Evolutionary conservation across 1,140 invertebrate genomes (phyloP).

Genomic region (Drosophila kohkoa): DNA sequence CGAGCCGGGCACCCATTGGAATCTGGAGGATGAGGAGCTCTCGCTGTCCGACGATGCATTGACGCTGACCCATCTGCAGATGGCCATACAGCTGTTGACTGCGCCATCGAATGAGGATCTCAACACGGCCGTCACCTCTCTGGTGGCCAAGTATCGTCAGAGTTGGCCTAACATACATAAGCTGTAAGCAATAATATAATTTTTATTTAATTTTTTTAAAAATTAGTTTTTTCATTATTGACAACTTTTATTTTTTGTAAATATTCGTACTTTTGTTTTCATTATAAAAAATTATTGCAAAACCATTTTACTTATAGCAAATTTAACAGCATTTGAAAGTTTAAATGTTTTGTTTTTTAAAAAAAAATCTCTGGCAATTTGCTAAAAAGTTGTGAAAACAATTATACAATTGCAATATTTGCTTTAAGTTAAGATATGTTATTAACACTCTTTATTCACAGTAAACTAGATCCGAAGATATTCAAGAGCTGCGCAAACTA

Average conservation of each 20-base stretch:
- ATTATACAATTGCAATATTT: no score
- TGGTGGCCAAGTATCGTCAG: slow-evolving; percentile 79
- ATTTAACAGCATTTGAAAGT: no score
- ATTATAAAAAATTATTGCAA: no score
- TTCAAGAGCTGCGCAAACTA: slow-evolving; percentile 82
- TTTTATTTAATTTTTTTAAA: no score
- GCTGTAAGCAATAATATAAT: slow-evolving; percentile 61
- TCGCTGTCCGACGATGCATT: slow-evolving; percentile 77
- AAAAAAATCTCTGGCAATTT: no score
- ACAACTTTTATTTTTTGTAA: no score
- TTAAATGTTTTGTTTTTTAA: no score
- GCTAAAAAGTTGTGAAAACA: no score
- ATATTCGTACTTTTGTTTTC: no score
- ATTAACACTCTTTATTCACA: slow-evolving; percentile 8
- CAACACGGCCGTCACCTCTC: slow-evolving; percentile 77
- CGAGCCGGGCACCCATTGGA: slow-evolving; percentile 74
- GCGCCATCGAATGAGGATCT: slow-evolving; percentile 86
- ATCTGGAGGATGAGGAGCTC: slow-evolving; percentile 78
- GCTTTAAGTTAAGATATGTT: not conserved
- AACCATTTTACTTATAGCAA: no score
- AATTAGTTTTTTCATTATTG: no score
- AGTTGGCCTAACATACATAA: slow-evolving; percentile 82
- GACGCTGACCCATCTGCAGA: slow-evolving; percentile 86
- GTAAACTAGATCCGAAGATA: slow-evolving; percentile 74
- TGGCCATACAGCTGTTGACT: slow-evolving; percentile 87